Evolutionary conservation across 2,113 vertebrate genomes (phyloP), one percentile per base, ranked within the genome.

Genomic region (Irena cyanogastra): DNA sequence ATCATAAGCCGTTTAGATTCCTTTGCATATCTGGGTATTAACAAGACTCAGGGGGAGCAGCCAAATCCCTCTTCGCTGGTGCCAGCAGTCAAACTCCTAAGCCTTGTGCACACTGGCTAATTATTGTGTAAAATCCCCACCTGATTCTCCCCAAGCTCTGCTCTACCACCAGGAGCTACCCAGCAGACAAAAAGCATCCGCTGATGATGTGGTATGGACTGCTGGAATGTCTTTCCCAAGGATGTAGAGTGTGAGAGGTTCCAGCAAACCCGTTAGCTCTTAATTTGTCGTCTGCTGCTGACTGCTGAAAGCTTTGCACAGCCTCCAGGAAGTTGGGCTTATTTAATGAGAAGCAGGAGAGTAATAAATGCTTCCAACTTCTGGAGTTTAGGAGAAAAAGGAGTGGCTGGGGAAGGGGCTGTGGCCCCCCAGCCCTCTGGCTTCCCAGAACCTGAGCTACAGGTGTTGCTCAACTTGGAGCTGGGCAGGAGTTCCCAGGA

Each of bases 21-120:
- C 70, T 89, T 83, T 60, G 61, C 83, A 27, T 68, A 22, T 57
- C 37, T 79, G 89, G 49, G 84, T 75, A 94, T 96, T 95, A 94
- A 61, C 52, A 72, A 42, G 52, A 10, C 93, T 87, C 93, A n/a
- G 66, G 69, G 72, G 84, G 84, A 91, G 49, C 27, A 30, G 65
- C 78, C 78, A 93, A 94, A 95, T 93, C 87, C 91, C 61, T 41
- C 74, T 72, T 82, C 33, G 1, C 54, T 53, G 35, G 14, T 81
- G 83, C 83, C 88, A 92, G 45, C 82, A 80, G 59, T 50, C 70
- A 61, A 65, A 63, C 35, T 64, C 63, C 63, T 90, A 49, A 94
- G 71, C 76, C 64, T 65, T 65, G 20, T 63, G 61, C 68, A 37
- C 50, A 6, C 65, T 39, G 74, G 69, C 61, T 63, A 69, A 37